Conservation (phyloP, 2,888 invertebrate species). For the Caenorhabditis angaria region DNA sequence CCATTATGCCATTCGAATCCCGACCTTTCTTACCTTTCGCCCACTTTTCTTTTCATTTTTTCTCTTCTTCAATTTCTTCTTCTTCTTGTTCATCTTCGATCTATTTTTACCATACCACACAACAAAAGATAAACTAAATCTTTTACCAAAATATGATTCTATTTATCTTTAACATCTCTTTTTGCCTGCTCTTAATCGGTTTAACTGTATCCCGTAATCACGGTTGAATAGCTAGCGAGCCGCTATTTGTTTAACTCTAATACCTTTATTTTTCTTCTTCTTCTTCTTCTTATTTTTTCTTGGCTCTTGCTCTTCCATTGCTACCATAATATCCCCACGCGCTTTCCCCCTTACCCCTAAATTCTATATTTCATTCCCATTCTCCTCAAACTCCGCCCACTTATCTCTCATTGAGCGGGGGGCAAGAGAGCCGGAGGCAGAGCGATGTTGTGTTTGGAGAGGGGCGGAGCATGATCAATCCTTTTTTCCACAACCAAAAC, state of each 20-base stretch:
- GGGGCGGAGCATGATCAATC: conserved; percentile 4
- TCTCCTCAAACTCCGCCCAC: conserved; percentile 22
- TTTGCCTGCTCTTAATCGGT: no score
- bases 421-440: conserved; percentile 6
- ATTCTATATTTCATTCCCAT: not conserved
- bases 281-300: not conserved
- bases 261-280: not conserved
- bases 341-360: conserved; percentile 3
- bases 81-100: not conserved
- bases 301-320: conserved; percentile 28
- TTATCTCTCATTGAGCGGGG: conserved; percentile 14
- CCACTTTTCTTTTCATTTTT: conserved; percentile 8
- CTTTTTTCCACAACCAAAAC: conserved; percentile 6
- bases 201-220: conserved; percentile 6
- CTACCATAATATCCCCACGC: conserved; percentile 34
- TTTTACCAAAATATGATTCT: not conserved
- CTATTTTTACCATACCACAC: not conserved
- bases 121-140: not conserved
- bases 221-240: conserved; percentile 39
- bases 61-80: not conserved
- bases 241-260: conserved; percentile 6
- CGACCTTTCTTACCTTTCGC: conserved; percentile 29
- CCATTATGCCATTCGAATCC: conserved; percentile 48
- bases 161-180: not conserved
- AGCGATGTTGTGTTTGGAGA: no score